Evolutionary conservation across 2,888 invertebrate species (phyloP).

Genomic region (Hydrotaea cyrtoneurina): DNA sequence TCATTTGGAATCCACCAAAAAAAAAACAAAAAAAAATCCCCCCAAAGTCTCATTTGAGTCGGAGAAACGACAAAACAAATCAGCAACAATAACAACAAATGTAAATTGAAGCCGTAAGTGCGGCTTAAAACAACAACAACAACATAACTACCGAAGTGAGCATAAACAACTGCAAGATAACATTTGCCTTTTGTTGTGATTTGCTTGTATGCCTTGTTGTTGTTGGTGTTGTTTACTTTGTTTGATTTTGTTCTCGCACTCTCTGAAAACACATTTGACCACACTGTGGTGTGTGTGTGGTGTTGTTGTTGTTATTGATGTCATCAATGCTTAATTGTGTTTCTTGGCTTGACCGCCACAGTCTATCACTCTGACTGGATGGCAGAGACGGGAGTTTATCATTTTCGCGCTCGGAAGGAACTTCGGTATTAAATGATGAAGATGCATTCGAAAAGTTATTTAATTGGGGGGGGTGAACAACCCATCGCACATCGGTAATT

Average conservation of each 20-base stretch:
- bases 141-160: constrained; percentile 1
- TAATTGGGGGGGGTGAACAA: no score
- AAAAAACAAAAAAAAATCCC: no score
- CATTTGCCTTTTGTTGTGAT: constrained; percentile 15
- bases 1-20: background rate
- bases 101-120: constrained; percentile 44
- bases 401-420: no score
- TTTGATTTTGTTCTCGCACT: constrained; percentile 27
- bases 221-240: constrained; percentile 30
- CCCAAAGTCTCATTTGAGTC: constrained; percentile 7
- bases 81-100: constrained; percentile 4
- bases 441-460: no score
- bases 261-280: background rate
- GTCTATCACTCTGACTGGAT: no score
- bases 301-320: constrained; percentile 48
- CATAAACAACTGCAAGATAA: constrained; percentile 40
- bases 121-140: constrained; percentile 49
- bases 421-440: no score
- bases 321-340: constrained; percentile 41
- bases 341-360: background rate
- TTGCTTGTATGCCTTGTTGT: constrained; percentile 1
- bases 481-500: no score
- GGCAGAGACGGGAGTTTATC: no score
- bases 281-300: constrained; percentile 2
- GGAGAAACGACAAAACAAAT: constrained; percentile 12